Evolutionary conservation across 2,888 invertebrate genomes (phyloP).

Genomic region (Bellardia bayeri): DNA sequence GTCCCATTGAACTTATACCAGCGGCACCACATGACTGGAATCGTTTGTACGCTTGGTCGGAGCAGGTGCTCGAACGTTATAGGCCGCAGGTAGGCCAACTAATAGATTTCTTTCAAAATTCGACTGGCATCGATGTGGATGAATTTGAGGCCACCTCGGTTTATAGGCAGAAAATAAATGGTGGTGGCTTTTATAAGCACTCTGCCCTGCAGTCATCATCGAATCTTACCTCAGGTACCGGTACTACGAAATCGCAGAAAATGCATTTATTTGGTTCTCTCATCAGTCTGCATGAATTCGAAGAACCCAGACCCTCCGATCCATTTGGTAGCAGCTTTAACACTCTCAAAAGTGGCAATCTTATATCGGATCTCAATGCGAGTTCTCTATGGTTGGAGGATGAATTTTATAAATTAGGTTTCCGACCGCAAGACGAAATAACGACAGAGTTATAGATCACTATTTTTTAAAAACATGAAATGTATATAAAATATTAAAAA

Average conservation of each 20-base stretch:
- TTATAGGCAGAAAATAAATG: slow-evolving; percentile 67
- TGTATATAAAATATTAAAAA: slow-evolving; percentile 17
- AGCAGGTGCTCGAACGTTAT: slow-evolving; percentile 89
- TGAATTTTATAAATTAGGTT: slow-evolving; percentile 92
- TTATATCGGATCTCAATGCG: slow-evolving; percentile 84
- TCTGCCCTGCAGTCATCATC: slow-evolving; percentile 70
- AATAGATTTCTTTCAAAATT: slow-evolving; percentile 89
- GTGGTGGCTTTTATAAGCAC: slow-evolving; percentile 75
- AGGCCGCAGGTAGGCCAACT: slow-evolving; percentile 90
- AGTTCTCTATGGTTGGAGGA: slow-evolving; percentile 90
- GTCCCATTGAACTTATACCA: slow-evolving; percentile 88
- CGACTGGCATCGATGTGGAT: slow-evolving; percentile 62
- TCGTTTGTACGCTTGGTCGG: slow-evolving; percentile 92
- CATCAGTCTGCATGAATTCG: slow-evolving; percentile 84
- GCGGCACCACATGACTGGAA: slow-evolving; percentile 93
- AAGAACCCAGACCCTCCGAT: slow-evolving; percentile 85
- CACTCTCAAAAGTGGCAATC: slow-evolving; percentile 84
- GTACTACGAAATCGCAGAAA: slow-evolving; percentile 79
- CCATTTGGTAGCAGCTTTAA: slow-evolving; percentile 86
- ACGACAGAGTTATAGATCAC: slow-evolving; percentile 90
- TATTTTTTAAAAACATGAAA: slow-evolving; percentile 46
- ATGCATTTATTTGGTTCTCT: slow-evolving; percentile 83
- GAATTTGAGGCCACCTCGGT: slow-evolving; percentile 74
- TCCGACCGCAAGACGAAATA: slow-evolving; percentile 94
- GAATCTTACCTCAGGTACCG: slow-evolving; percentile 73